phyloP scores from a whole-genome alignment of 2,888 invertebrate species.

The Allophyes oxyacanthae region DNA sequence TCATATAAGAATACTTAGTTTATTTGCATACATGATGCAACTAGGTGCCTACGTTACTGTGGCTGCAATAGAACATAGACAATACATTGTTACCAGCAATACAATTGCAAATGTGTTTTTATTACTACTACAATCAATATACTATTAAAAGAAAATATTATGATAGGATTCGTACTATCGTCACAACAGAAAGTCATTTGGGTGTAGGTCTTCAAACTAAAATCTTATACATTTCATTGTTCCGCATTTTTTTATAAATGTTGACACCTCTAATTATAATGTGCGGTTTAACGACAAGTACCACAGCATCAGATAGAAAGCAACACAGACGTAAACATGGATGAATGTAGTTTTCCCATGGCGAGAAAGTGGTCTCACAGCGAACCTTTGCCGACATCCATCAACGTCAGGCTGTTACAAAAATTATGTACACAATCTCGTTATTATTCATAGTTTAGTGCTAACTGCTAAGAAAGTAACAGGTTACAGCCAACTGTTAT shows the following conservation, averaged over 20 bases:
- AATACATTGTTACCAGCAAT: no score
- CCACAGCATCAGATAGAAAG: slow-evolving; percentile 55
- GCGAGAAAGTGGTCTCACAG: slow-evolving; percentile 78
- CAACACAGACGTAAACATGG: slow-evolving; percentile 65
- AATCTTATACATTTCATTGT: no score
- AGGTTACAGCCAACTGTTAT: slow-evolving; percentile 49
- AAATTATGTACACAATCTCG: slow-evolving; percentile 54
- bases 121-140: no score
- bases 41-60: no score
- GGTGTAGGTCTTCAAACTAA: no score
- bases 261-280: slow-evolving; percentile 24
- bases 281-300: slow-evolving; percentile 27
- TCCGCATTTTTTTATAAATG: slow-evolving; percentile 2
- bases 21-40: no score
- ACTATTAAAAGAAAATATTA: no score
- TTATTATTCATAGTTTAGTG: slow-evolving; percentile 53
- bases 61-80: no score
- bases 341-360: slow-evolving; percentile 81
- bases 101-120: no score
- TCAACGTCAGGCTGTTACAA: slow-evolving; percentile 56
- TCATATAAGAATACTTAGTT: no score
- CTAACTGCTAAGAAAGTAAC: slow-evolving; percentile 53
- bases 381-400: slow-evolving; percentile 60
- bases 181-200: no score
- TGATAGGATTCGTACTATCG: no score